These are phyloP conservation scores for Tenthredo scrophulariae DNA, from an alignment of 2,888 invertebrate genomes.

Conservation along the genomic window DNA sequence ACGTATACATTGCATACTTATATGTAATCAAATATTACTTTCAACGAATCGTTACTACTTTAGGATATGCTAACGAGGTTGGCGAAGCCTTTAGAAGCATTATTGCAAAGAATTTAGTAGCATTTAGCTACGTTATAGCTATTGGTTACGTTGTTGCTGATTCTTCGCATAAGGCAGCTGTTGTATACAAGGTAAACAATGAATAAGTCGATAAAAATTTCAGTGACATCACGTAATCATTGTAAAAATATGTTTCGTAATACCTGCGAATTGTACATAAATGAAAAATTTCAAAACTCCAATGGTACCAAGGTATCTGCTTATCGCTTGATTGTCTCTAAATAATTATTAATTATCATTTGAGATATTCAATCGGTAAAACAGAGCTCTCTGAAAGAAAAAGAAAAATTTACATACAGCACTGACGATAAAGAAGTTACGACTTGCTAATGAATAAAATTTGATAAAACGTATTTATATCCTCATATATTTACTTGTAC, in stretches of 20 bases:
- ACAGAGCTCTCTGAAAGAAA: conserved; percentile 43
- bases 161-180: conserved; percentile 87
- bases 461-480: background rate
- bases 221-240: background rate
- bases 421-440: background rate
- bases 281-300: background rate
- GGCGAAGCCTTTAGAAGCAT: conserved; percentile 95
- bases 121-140: conserved; percentile 89
- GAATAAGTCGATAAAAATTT: background rate
- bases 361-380: conserved; percentile 17
- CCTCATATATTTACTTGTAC: conserved; percentile 53
- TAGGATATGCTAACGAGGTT: conserved; percentile 98
- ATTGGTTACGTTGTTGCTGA: conserved; percentile 93
- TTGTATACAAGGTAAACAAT: conserved; percentile 82
- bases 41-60: conserved; percentile 60
- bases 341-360: background rate
- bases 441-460: conserved; percentile 33
- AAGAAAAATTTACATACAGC: background rate
- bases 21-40: background rate
- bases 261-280: no score
- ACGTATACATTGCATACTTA: conserved; percentile 11
- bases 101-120: conserved; percentile 86
- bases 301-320: conserved; percentile 23
- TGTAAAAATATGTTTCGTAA: conserved; percentile 24
- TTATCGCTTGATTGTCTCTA: conserved; percentile 24